phyloP scores from a whole-genome alignment of 2,113 vertebrate genomes.

The Climacteris rufus region DNA sequence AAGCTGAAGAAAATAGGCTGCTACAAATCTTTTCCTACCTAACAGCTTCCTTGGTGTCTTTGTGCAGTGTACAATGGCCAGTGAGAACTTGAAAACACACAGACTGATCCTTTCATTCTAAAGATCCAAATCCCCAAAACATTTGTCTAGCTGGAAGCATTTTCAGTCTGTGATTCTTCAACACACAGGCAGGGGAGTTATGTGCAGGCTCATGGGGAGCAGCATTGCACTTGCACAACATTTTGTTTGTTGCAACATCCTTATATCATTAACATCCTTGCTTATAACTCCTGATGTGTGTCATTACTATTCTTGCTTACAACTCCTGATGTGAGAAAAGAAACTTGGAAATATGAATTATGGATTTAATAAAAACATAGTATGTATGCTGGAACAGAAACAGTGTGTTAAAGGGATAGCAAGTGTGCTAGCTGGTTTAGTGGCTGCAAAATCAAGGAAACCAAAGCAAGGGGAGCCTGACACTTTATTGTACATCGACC shows the following conservation, averaged over 20 bases:
- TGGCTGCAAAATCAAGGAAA: neutral
- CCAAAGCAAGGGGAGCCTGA: neutral
- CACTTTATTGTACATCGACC: neutral
- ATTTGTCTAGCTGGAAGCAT: slow-evolving; percentile 24
- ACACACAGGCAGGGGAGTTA: neutral
- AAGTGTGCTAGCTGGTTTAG: neutral
- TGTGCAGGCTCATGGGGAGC: neutral
- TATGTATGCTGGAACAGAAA: neutral
- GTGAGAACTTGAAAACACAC: neutral
- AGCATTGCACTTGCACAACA: neutral
- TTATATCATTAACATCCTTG: slow-evolving; percentile 2
- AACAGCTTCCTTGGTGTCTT: neutral
- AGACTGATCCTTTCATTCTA: slow-evolving; percentile 5
- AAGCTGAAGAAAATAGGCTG: neutral
- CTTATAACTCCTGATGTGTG: slow-evolving; percentile 37
- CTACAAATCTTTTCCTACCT: neutral
- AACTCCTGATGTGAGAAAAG: neutral
- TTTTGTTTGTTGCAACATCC: neutral
- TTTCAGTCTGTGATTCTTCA: neutral
- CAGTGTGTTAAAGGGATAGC: neutral
- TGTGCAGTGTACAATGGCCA: neutral
- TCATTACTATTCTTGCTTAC: slow-evolving; percentile 21
- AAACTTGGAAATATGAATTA: slow-evolving; percentile 29
- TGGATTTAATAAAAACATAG: slow-evolving; percentile 37
- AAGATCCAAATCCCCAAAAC: neutral